Conservation (phyloP, 1,140 invertebrate genomes). For the Telenomus remus region DNA sequence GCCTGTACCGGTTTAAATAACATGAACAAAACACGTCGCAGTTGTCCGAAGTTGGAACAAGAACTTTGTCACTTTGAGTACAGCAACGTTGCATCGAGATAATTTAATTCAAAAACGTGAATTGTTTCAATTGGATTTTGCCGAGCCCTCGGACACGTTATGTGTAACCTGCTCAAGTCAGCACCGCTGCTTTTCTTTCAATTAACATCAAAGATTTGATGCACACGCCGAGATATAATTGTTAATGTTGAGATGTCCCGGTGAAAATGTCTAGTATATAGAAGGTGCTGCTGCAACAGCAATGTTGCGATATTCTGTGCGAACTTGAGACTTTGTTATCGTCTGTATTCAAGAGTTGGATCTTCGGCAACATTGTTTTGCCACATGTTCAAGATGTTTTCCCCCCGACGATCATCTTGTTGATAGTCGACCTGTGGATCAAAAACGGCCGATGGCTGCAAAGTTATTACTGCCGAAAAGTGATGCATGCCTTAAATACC, state of each 20-base stretch:
- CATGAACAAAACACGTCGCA: background rate
- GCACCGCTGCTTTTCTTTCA: conserved; percentile 11
- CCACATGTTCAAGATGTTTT: conserved; percentile 6
- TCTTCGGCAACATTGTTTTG: background rate
- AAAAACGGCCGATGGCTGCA: conserved; percentile 56
- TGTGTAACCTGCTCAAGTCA: conserved; percentile 33
- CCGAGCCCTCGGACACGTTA: background rate
- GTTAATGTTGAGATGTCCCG: conserved; percentile 55
- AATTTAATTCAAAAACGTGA: too few relatives aligned
- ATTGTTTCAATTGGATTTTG: too few relatives aligned
- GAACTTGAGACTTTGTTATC: conserved; percentile 1
- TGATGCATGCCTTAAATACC: conserved; percentile 73
- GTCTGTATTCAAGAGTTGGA: background rate
- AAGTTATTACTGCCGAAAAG: conserved; percentile 68
- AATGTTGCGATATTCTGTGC: conserved; percentile 5
- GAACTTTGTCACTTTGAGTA: conserved; percentile 6
- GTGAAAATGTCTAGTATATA: background rate
- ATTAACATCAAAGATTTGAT: conserved; percentile 40
- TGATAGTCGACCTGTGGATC: conserved; percentile 45
- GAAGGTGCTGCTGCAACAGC: conserved; percentile 28
- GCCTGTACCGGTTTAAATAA: background rate
- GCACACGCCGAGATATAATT: conserved; percentile 54
- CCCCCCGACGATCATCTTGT: conserved; percentile 35
- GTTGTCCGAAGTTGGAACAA: conserved; percentile 12
- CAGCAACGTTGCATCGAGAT: background rate